These are phyloP conservation scores for Camptogramma bilineatum DNA, from an alignment of 2,888 invertebrate species.

Conservation along the genomic window DNA sequence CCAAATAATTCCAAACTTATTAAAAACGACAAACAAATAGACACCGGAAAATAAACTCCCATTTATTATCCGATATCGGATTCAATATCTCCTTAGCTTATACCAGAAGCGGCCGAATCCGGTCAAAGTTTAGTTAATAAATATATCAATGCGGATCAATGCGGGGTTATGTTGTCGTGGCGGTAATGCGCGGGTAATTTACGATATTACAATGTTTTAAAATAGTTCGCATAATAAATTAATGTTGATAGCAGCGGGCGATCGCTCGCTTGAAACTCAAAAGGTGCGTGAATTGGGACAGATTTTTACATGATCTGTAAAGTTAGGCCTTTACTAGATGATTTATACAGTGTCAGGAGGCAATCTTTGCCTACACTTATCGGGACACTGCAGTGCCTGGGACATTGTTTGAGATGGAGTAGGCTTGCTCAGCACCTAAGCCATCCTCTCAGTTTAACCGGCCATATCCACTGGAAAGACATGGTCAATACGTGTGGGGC, in stretches of 20 bases:
- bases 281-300: neutral
- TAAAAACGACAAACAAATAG: conserved; percentile 22
- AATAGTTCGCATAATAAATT: conserved; percentile 11
- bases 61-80: conserved; percentile 44
- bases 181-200: conserved; percentile 33
- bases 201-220: conserved; percentile 24
- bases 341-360: too few species aligned
- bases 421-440: too few species aligned
- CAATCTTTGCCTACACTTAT: too few species aligned
- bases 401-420: too few species aligned
- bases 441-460: too few species aligned
- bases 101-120: conserved; percentile 41
- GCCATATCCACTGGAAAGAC: too few species aligned
- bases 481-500: too few species aligned
- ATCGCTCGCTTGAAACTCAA: neutral
- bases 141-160: conserved; percentile 46
- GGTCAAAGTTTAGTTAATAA: conserved; percentile 47
- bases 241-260: neutral
- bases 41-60: conserved; percentile 26
- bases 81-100: conserved; percentile 41
- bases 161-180: conserved; percentile 42
- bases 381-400: too few species aligned
- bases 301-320: neutral
- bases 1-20: conserved; percentile 13
- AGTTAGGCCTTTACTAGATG: too few species aligned